Evolutionary conservation across 1,140 invertebrate genomes (phyloP), one percentile per base, ranked within the genome.

Genomic region (Cydia splendana): DNA sequence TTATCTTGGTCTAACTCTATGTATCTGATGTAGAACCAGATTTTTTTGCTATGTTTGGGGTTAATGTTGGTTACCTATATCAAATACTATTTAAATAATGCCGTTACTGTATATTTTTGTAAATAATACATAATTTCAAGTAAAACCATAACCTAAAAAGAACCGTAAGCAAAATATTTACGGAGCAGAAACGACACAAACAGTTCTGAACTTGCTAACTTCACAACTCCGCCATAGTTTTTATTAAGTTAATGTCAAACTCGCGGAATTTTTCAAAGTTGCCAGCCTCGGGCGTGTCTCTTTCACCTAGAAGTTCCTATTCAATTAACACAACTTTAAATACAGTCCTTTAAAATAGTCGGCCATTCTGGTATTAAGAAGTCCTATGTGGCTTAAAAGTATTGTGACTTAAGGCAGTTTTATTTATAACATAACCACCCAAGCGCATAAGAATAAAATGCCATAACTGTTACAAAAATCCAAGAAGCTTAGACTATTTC

Each of bases 231-330:
- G 79, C 78, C 76, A 74, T 80, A 85, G 86, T 87, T 87, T 85
- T 85, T 88, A 88, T 90, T 86, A 84, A 87, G 87, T 90, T 90
- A 88, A 83, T 79, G 82, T 85, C 82, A 88, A 86, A 89, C 88
- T 77, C 28, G 76, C 82, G 85, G 89, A 87, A 89, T 87, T 88
- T 86, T 87, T 84, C 82, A 88, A 87, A 82, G 88, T 84, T 28
- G 77, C 76, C 77, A 78, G 80, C 80, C 77, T 79, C 80, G 80
- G 79, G 78, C 71, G 81, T 79, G 80, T 78, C 80, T 78, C 82
- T 81, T 79, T 81, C 80, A 86, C 87, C 86, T 87, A 81, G 77
- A 83, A 86, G 80, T 88, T 86, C 69, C 80, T 85, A 89, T 87
- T 86, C 86, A 88, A 87, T 89, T 89, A 89, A 83, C 74, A 30